A percentile compares a stretch with the other conserved stretches of the same genome.
These are phyloP conservation scores for Macaria liturata DNA, from an alignment of 2,888 invertebrate genomes.

Conservation along the genomic window DNA sequence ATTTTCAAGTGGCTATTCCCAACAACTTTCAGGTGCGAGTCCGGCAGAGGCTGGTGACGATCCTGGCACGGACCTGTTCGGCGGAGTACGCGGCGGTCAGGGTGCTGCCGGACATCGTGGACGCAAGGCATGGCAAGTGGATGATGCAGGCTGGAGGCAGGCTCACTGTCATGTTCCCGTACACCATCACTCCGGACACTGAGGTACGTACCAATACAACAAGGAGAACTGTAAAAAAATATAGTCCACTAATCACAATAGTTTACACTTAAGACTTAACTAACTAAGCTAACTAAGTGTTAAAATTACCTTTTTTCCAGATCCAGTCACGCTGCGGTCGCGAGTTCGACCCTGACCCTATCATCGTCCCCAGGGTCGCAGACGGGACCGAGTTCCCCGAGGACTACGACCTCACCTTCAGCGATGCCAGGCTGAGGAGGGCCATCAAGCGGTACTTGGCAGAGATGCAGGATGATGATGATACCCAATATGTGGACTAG, in stretches of 20 bases:
- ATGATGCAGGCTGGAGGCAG: conserved; percentile 1
- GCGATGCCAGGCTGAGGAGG: neutral
- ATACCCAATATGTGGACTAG: neutral
- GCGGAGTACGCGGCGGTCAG: conserved; percentile 19
- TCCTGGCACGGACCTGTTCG: conserved; percentile 7
- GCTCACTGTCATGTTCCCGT: conserved; percentile 17
- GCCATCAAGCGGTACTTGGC: neutral
- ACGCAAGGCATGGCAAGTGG: conserved; percentile 12
- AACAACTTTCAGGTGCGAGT: conserved; percentile 16
- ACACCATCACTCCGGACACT: conserved; percentile 2
- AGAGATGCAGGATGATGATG: neutral
- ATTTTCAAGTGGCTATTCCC: too few species aligned
- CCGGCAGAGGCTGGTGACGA: conserved; percentile 12
- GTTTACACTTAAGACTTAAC: too few species aligned
- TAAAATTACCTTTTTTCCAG: conserved; percentile 1
- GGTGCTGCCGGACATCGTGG: conserved; percentile 20
- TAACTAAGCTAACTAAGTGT: too few species aligned
- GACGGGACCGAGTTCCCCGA: neutral
- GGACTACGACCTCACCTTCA: neutral
- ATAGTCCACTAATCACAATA: too few species aligned
- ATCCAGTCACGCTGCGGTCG: conserved; percentile 16
- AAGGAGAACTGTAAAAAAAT: too few species aligned
- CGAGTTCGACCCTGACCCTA: conserved; percentile 1
- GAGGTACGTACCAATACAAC: conserved; percentile 2
- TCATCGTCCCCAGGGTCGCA: conserved; percentile 14